phyloP scores from a whole-genome alignment of 2,113 vertebrate genomes.

The Thalassoma bifasciatum region DNA sequence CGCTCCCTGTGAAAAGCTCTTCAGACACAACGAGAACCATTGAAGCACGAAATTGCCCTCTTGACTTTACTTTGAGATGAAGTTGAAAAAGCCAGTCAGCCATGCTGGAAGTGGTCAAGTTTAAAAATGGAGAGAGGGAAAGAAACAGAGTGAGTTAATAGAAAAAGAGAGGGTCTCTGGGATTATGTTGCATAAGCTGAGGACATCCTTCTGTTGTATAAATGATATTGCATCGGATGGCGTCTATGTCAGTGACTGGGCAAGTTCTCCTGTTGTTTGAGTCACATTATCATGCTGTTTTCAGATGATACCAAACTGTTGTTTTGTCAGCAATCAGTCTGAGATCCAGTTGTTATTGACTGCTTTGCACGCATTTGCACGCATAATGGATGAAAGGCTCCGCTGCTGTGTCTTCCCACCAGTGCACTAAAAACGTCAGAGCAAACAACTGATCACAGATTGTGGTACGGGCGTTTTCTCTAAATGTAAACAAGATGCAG shows the following conservation, averaged over 20 bases:
- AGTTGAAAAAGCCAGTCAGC: conserved; percentile 60
- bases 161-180: conserved; percentile 20
- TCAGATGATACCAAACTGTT: too few species aligned
- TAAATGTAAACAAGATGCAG: too few species aligned
- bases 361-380: too few species aligned
- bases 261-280: neutral
- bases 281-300: too few species aligned
- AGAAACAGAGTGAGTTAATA: conserved; percentile 26
- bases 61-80: conserved; percentile 67
- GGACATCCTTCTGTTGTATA: neutral
- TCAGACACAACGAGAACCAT: conserved; percentile 61
- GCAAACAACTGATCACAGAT: too few species aligned
- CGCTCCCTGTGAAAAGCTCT: conserved; percentile 57
- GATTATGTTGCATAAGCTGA: neutral
- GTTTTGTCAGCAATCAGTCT: too few species aligned
- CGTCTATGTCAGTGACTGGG: conserved; percentile 16
- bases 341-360: too few species aligned
- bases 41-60: conserved; percentile 72
- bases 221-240: conserved; percentile 6
- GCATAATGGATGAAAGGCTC: too few species aligned
- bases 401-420: too few species aligned
- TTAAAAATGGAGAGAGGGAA: conserved; percentile 19
- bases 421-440: too few species aligned
- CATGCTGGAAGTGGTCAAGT: conserved; percentile 45
- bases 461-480: too few species aligned